Conservation (phyloP, 2,888 invertebrate species). For the Drosophila rellima region DNA sequence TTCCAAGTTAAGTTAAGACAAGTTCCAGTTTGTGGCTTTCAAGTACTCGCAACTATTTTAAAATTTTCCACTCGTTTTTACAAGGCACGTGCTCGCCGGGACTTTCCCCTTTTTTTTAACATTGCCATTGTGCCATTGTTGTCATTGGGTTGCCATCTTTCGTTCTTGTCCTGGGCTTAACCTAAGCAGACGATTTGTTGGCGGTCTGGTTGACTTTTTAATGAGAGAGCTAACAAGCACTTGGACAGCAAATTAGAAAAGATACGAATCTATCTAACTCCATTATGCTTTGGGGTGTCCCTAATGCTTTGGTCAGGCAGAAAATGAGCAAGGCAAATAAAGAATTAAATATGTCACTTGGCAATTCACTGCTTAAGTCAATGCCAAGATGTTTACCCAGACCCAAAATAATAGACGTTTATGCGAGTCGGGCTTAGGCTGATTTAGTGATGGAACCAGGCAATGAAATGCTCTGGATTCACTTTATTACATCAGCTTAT, state of each 20-base stretch:
- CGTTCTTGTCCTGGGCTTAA: slow-evolving; percentile 16
- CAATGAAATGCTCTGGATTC: not conserved
- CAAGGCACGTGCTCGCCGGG: slow-evolving; percentile 51
- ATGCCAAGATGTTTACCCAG: slow-evolving; percentile 5
- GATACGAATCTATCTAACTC: slow-evolving; percentile 44
- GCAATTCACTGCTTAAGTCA: slow-evolving; percentile 15
- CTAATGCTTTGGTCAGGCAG: slow-evolving; percentile 21
- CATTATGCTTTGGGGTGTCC: slow-evolving; percentile 20
- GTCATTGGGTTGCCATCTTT: slow-evolving; percentile 4
- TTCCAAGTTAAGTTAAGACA: slow-evolving; percentile 20
- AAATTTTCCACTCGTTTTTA: slow-evolving; percentile 63
- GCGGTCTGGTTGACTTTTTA: slow-evolving; percentile 63
- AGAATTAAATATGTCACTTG: slow-evolving; percentile 22
- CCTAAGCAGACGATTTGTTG: slow-evolving; percentile 57
- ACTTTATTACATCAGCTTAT: not conserved
- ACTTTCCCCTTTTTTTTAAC: slow-evolving; percentile 17
- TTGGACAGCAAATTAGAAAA: slow-evolving; percentile 39
- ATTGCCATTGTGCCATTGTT: slow-evolving; percentile 23
- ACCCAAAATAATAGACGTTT: slow-evolving; percentile 2
- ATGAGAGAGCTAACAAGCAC: slow-evolving; percentile 51
- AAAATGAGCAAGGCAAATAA: slow-evolving; percentile 23
- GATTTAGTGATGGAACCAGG: slow-evolving; percentile 5
- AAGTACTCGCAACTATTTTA: slow-evolving; percentile 59
- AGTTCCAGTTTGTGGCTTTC: slow-evolving; percentile 30
- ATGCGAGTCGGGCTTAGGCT: not conserved